Evolutionary conservation across 1,140 invertebrate genomes (phyloP), one percentile per base, ranked within the genome.

Genomic region (Sesamia nonagrioides): DNA sequence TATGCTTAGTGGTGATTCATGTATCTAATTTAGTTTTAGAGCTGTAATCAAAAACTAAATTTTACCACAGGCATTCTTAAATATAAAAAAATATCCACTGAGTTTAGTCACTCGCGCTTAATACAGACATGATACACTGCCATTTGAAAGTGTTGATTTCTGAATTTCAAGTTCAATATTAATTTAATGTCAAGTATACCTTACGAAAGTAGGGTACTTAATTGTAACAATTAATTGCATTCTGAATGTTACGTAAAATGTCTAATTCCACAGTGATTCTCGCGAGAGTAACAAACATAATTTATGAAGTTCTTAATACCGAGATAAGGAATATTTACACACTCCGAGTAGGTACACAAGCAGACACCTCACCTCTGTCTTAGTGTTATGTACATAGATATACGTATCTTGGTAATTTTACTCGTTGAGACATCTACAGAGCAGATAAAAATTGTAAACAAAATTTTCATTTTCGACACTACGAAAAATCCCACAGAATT

Each of bases 231-330:
- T 50, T 58, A 56, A 27, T 37, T 61, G 33, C 40, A 40, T 15
- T 45, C 11, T 68, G 18, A 68, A 27, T 45, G 72, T 61, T 75
- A 75, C 58, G 58, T 75, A 73, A 61, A 77, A 69, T 81, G 75
- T 85, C 61, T 89, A 88, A 89, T 88, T 88, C 86, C 78, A 86
- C 74, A 83, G 74, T 85, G 85, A 90, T 89, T 91, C 83, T 89
- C 84, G 89, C 79, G 88, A 86, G 89, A 86, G 83, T 94, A 91
- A 94, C 92, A 94, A 94, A 94, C 93, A 93, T 93, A 93, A 94
- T 94, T 94, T 94, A 94, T 94, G 93, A 93, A 94, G 92, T 93
- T 91, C 90, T 88, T 93, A 93, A 94, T 93, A 91, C 87, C 84
- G 72, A 91, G 93, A 94, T 94, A 94, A 93, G 90, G 86, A 77